phyloP scores from a whole-genome alignment of 2,797 vertebrate species.

The Parauchenoglanis ngamensis region DNA sequence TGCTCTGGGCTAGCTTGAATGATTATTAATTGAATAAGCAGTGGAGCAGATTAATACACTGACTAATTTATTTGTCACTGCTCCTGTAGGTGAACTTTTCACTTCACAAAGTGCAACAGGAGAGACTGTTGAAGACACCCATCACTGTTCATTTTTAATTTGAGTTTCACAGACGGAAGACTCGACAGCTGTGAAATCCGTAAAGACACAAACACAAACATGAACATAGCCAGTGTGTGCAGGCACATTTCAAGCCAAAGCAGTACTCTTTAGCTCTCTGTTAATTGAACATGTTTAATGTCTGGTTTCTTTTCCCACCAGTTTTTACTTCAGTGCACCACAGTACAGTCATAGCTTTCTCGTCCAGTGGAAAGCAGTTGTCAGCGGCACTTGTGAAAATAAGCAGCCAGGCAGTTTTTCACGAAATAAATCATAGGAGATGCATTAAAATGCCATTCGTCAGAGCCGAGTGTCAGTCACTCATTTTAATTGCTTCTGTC shows the following conservation, averaged over 20 bases:
- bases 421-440: constrained; percentile 43
- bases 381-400: constrained; percentile 25
- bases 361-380: constrained; percentile 26
- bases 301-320: not conserved
- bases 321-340: constrained; percentile 3
- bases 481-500: constrained; percentile 54
- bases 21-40: constrained; percentile 9
- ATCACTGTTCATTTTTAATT: constrained; percentile 3
- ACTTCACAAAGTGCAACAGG: constrained; percentile 17
- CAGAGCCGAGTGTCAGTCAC: constrained; percentile 45
- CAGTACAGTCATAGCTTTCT: not conserved
- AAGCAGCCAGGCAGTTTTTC: constrained; percentile 25
- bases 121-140: constrained; percentile 2
- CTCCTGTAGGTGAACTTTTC: constrained; percentile 23
- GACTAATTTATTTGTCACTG: constrained; percentile 24
- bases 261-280: not conserved
- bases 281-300: not conserved
- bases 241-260: not conserved
- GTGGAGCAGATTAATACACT: not conserved
- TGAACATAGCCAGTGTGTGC: not conserved
- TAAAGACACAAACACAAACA: not conserved
- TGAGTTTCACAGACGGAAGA: constrained; percentile 5
- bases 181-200: not conserved
- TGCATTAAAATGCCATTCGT: constrained; percentile 51
- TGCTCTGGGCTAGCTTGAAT: not conserved